Conservation (phyloP, 92 coral and sea anemone species). For the Diadumene lineata region DNA sequence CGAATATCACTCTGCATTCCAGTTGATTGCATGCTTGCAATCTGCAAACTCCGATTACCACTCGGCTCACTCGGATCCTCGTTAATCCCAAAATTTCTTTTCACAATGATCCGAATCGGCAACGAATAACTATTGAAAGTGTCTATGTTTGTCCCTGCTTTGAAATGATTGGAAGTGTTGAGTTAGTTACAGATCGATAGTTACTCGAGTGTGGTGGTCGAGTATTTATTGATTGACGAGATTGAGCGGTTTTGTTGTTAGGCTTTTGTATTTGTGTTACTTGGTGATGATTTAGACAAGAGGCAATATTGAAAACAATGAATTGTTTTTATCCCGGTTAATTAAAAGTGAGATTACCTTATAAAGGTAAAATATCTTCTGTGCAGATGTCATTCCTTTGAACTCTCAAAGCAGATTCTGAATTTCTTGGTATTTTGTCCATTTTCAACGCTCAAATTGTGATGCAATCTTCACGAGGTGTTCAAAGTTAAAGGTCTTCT, state of each 20-base stretch:
- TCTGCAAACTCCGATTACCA: not conserved
- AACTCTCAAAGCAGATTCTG: not conserved
- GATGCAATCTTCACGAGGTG: not conserved
- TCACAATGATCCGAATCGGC: not conserved
- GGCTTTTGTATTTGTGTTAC: not conserved
- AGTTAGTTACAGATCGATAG: not conserved
- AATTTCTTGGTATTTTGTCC: not conserved
- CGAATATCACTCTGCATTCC: slow-evolving; percentile 1
- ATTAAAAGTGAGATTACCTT: slow-evolving; percentile 16
- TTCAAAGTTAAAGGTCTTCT: not conserved
- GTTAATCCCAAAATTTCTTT: not conserved
- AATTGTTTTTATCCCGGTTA: slow-evolving; percentile 13
- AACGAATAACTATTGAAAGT: not conserved
- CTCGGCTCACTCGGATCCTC: not conserved
- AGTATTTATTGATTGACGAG: not conserved
- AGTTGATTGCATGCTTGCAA: not conserved
- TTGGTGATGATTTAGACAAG: slow-evolving; percentile 14
- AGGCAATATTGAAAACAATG: slow-evolving; percentile 1
- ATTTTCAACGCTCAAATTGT: not conserved
- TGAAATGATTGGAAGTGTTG: not conserved
- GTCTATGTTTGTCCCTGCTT: not conserved
- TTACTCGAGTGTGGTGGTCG: not conserved
- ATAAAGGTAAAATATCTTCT: not conserved
- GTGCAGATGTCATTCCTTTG: not conserved
- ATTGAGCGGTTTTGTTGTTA: slow-evolving; percentile 14